A percentile compares a stretch with the other conserved stretches of the same genome.
Conservation (phyloP, 2,113 vertebrate species). For the Cephalopholis sonnerati region DNA sequence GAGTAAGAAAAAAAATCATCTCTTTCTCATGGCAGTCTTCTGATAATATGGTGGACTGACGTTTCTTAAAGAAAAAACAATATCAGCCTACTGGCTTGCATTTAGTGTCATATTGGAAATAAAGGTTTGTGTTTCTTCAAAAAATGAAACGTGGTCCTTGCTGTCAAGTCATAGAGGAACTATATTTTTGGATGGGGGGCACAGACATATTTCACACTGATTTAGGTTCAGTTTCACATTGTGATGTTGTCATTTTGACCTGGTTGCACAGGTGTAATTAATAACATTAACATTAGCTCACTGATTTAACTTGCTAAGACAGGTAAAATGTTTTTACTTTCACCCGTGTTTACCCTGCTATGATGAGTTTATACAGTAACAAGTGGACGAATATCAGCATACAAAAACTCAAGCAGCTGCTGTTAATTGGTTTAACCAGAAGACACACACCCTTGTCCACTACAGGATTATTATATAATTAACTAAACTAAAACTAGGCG, state of each 20-base stretch:
- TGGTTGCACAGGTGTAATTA: not conserved
- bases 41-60: conserved; percentile 59
- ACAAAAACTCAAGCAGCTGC: not conserved
- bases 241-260: not conserved
- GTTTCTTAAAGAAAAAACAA: conserved; percentile 70
- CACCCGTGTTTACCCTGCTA: not conserved
- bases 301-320: not conserved
- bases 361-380: not conserved
- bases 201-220: not conserved
- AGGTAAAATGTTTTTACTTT: not conserved
- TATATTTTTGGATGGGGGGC: not conserved
- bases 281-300: not conserved
- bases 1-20: conserved; percentile 39
- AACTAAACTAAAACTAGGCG: too few relatives aligned
- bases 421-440: not conserved
- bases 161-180: not conserved
- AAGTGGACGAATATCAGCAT: not conserved
- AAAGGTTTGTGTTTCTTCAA: conserved; percentile 74
- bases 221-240: not conserved
- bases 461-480: not conserved
- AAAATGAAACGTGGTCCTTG: not conserved
- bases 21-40: conserved; percentile 59
- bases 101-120: conserved; percentile 78
- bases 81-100: conserved; percentile 69
- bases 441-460: not conserved